These are phyloP conservation scores for Callosobruchus maculatus DNA, from an alignment of 2,888 invertebrate genomes.

Conservation along the genomic window DNA sequence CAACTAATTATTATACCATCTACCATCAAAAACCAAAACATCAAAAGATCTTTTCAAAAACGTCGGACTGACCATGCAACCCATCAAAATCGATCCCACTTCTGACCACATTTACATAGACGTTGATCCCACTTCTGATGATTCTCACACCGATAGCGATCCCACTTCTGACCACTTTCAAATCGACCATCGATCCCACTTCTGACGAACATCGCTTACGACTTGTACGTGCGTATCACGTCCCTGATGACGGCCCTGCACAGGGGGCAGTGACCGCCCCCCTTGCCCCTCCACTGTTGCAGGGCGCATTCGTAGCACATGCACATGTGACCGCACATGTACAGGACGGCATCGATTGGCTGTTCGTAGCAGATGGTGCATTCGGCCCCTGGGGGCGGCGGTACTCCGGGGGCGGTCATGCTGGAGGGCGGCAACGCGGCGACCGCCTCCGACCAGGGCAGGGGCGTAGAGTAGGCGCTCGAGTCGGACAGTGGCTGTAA, in stretches of 20 bases:
- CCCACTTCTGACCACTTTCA: too few species aligned
- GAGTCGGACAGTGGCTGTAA: slow-evolving; percentile 55
- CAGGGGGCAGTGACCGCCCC: slow-evolving; percentile 90
- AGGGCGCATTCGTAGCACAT: slow-evolving; percentile 97
- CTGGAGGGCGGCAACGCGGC: slow-evolving; percentile 26
- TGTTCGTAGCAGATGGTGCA: slow-evolving; percentile 96
- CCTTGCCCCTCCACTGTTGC: slow-evolving; percentile 85
- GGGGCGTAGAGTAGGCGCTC: slow-evolving; percentile 46
- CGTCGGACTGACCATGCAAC: too few species aligned
- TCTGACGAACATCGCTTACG: slow-evolving; percentile 39
- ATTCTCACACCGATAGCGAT: too few species aligned
- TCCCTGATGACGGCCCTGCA: slow-evolving; percentile 91
- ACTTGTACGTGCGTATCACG: slow-evolving; percentile 92
- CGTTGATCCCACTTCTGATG: too few species aligned
- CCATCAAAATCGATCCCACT: too few species aligned
- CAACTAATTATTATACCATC: too few species aligned
- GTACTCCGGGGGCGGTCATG: slow-evolving; percentile 39
- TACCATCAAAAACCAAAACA: too few species aligned
- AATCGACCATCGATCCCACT: neutral
- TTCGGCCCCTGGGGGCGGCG: slow-evolving; percentile 58
- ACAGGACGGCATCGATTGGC: slow-evolving; percentile 87
- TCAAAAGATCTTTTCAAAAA: too few species aligned
- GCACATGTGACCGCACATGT: slow-evolving; percentile 99
- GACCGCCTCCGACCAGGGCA: slow-evolving; percentile 48
- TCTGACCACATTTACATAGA: too few species aligned